A percentile compares a stretch with the other conserved stretches of the same genome.
phyloP scores from a whole-genome alignment of 2,797 vertebrate genomes.

The Manis crassicaudata region DNA sequence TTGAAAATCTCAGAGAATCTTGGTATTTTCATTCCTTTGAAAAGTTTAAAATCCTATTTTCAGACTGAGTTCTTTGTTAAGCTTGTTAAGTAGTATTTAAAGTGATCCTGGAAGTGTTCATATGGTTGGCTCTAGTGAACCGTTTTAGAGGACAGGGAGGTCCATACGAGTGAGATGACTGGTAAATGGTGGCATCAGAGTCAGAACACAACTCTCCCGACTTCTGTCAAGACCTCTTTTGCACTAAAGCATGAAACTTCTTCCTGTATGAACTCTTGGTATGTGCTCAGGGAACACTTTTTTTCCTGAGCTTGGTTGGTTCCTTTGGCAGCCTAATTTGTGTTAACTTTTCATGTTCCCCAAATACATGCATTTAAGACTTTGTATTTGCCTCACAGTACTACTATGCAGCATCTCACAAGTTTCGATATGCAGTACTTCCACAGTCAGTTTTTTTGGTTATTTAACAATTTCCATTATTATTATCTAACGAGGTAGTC shows the following conservation, averaged over 20 bases:
- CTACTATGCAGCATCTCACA: background rate
- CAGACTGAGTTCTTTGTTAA: background rate
- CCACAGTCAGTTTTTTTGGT: background rate
- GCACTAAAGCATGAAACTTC: background rate
- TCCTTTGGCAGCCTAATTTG: background rate
- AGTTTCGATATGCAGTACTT: background rate
- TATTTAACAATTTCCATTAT: background rate
- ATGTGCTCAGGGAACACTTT: background rate
- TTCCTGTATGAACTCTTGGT: background rate
- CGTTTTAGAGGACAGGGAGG: background rate
- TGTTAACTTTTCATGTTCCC: background rate
- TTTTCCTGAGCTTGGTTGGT: accelerated
- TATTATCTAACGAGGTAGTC: background rate
- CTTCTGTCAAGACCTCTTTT: background rate
- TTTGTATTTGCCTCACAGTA: background rate
- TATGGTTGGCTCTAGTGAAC: background rate
- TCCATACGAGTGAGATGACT: background rate
- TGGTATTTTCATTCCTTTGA: background rate
- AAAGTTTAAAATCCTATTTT: background rate
- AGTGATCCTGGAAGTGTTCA: background rate
- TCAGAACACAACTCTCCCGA: background rate
- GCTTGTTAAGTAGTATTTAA: background rate
- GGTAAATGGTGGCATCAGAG: background rate
- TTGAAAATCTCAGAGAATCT: background rate
- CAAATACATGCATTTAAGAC: background rate